Percentiles rank a stretch among this genome's conserved stretches.
phyloP scores from a whole-genome alignment of 64 coral and sea anemone genomes.

The Montipora capricornis region DNA sequence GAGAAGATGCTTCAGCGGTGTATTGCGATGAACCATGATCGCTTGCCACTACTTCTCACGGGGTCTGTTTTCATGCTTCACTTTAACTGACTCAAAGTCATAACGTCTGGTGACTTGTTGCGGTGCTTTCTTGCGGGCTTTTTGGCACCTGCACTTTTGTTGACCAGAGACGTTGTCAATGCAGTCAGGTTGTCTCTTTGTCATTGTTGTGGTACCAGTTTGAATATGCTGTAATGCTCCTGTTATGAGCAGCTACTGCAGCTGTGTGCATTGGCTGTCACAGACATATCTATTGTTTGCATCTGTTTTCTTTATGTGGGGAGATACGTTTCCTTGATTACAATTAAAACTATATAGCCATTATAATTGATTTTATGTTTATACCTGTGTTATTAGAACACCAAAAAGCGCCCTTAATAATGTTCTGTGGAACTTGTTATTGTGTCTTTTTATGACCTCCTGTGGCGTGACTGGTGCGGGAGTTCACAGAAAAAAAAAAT shows the following conservation, averaged over 20 bases:
- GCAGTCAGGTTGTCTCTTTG: slow-evolving; percentile 20
- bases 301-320: slow-evolving; percentile 42
- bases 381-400: not conserved
- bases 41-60: not conserved
- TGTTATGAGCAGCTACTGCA: slow-evolving; percentile 24
- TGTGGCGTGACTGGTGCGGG: not conserved
- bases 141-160: slow-evolving; percentile 51
- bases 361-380: not conserved
- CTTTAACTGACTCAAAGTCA: not conserved
- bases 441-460: not conserved
- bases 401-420: not conserved
- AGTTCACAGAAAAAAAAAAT: not conserved
- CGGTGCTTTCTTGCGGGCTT: not conserved
- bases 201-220: not conserved
- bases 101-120: slow-evolving; percentile 13
- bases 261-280: slow-evolving; percentile 45
- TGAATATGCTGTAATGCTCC: not conserved
- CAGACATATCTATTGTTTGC: slow-evolving; percentile 25
- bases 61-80: not conserved
- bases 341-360: not conserved
- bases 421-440: not conserved
- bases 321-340: slow-evolving; percentile 6
- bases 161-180: slow-evolving; percentile 43
- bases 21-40: not conserved
- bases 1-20: slow-evolving; percentile 4